These are phyloP conservation scores for Raja brachyura DNA, from an alignment of 2,113 vertebrate genomes.

Conservation along the genomic window DNA sequence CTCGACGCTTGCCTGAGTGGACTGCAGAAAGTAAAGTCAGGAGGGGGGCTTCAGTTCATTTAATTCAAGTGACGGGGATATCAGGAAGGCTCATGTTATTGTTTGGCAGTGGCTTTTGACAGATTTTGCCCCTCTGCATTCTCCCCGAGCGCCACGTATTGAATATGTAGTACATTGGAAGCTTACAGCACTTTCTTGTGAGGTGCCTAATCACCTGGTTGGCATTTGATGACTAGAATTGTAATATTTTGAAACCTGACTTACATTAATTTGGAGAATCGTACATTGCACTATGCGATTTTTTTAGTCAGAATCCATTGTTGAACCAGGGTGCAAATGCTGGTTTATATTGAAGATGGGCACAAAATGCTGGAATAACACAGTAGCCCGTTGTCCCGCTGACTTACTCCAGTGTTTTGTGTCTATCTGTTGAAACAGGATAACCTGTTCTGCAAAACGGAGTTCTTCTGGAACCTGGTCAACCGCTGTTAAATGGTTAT, in stretches of 20 bases:
- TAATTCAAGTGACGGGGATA: background rate
- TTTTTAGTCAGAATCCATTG: background rate
- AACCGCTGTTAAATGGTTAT: background rate
- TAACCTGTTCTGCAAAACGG: background rate
- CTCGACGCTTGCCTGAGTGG: background rate
- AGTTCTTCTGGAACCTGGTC: background rate
- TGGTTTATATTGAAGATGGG: too few relatives aligned
- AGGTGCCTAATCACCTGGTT: background rate
- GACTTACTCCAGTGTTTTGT: too few relatives aligned
- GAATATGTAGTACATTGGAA: too few relatives aligned
- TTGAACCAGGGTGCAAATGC: background rate
- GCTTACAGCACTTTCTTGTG: too few relatives aligned
- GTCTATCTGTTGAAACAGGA: background rate
- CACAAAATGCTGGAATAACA: too few relatives aligned
- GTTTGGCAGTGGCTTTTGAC: background rate
- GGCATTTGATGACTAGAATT: background rate
- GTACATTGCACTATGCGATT: background rate
- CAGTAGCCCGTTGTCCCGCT: too few relatives aligned
- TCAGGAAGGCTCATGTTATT: background rate
- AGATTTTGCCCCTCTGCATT: background rate
- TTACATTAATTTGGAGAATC: background rate
- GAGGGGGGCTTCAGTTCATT: background rate
- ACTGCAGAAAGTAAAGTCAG: background rate
- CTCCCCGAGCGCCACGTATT: background rate
- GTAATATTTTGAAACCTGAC: background rate